Evolutionary conservation across 2,888 invertebrate genomes (phyloP), one percentile per base, ranked within the genome.

Genomic region (Papilio elwesi): DNA sequence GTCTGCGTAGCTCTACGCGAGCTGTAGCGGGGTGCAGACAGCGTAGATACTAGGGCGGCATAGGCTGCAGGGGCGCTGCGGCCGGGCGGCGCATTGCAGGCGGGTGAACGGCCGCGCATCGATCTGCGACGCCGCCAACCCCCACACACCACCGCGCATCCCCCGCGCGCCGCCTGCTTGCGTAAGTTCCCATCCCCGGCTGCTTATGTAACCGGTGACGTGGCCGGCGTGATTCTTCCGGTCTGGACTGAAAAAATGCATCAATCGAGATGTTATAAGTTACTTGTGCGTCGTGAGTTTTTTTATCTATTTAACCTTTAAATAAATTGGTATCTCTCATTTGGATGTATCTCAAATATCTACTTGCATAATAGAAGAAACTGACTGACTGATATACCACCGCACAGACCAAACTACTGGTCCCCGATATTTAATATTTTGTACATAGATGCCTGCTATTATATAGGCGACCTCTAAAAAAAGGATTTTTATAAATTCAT

Each of bases 61-160:
- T 82, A 78, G 82, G 80, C 77, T 78, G 78, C 83, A 82, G 83
- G 83, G 85, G 84, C 85, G 80, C 80, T 82, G 82, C 78, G 83
- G 82, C 83, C 79, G 85, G 83, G 84, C 88, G 90, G 90, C 93
- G 92, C 92, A 92, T 89, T 92, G 92, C 92, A 92, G 93, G 91
- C 93, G 93, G 92, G 92, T 92, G 90, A 92, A 92, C 90, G 90
- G 89, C 93, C 93, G 87, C 87, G 86, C 92, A 93, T 92, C 93
- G 93, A 93, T 92, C 92, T 83, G 78, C 82, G 6, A 78, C 78
- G 79, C 79, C 74, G 75, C 74, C 74, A 7, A 43, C 43, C 6
- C 7, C 43, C 6, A 43, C 78, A 65, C 72, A 76, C 78, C 69
- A 74, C 76, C 76, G 71, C 76, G 16, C 52, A n/a, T n/a, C 79